phyloP scores from a whole-genome alignment of 1,140 invertebrate genomes.

The Drosophila nikananu region DNA sequence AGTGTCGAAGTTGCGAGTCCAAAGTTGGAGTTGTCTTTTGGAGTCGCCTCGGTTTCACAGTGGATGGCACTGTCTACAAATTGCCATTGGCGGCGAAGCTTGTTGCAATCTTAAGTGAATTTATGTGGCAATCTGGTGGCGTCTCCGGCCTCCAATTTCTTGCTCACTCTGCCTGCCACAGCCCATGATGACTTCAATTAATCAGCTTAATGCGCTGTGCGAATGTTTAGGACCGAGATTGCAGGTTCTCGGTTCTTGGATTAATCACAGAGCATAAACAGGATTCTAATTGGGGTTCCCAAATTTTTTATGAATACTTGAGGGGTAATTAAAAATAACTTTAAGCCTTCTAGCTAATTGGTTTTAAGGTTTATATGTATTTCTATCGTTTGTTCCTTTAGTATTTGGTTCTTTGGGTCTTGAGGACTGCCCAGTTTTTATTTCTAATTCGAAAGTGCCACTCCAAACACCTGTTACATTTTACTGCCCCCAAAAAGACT shows the following conservation, averaged over 20 bases:
- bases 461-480: slow-evolving; percentile 4
- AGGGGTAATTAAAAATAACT: slow-evolving; percentile 1
- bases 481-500: slow-evolving; percentile 16
- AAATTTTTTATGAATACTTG: slow-evolving; percentile 3
- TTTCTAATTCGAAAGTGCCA: background rate
- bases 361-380: too few relatives aligned
- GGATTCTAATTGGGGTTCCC: slow-evolving; percentile 28
- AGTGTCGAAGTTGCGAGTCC: background rate
- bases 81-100: slow-evolving; percentile 45
- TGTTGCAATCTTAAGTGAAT: slow-evolving; percentile 80
- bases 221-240: slow-evolving; percentile 67
- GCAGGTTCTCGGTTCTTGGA: slow-evolving; percentile 43
- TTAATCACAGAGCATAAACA: slow-evolving; percentile 31
- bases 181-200: slow-evolving; percentile 79
- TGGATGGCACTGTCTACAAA: slow-evolving; percentile 53
- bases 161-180: slow-evolving; percentile 61
- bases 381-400: background rate
- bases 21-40: slow-evolving; percentile 19
- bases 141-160: slow-evolving; percentile 43
- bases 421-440: background rate
- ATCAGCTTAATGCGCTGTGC: slow-evolving; percentile 67
- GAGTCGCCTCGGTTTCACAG: slow-evolving; percentile 22
- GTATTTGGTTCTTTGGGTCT: background rate
- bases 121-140: slow-evolving; percentile 75
- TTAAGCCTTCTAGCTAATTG: too few relatives aligned